phyloP scores from a whole-genome alignment of 2,888 invertebrate genomes.

The Synanthedon vespiformis region DNA sequence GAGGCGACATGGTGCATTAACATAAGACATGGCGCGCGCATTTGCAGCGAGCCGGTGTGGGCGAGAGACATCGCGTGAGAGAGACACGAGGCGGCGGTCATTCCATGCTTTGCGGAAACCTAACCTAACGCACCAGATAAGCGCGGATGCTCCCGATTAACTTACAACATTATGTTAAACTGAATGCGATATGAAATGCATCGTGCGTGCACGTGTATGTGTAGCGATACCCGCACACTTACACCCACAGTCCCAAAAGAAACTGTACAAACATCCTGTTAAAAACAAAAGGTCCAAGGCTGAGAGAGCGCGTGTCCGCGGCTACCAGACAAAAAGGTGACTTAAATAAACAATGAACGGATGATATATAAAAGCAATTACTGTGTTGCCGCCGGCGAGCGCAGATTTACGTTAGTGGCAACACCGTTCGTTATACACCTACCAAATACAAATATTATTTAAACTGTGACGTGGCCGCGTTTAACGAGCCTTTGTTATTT shows the following conservation, averaged over 20 bases:
- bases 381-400: conserved; percentile 38
- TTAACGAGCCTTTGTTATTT: conserved; percentile 27
- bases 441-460: conserved; percentile 32
- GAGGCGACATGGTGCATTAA: conserved; percentile 63
- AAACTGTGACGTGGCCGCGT: conserved; percentile 22
- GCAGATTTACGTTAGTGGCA: conserved; percentile 31
- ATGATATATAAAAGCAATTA: conserved; percentile 60
- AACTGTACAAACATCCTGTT: conserved; percentile 10
- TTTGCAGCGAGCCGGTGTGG: conserved; percentile 51
- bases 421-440: conserved; percentile 30
- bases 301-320: conserved; percentile 10
- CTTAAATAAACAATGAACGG: conserved; percentile 56
- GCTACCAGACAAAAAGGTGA: conserved; percentile 50
- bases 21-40: conserved; percentile 68
- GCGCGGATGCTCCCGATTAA: background rate
- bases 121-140: background rate
- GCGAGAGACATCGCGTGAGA: conserved; percentile 37
- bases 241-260: background rate
- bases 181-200: background rate
- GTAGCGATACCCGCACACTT: too few relatives aligned
- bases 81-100: background rate
- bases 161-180: background rate
- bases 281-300: conserved; percentile 9
- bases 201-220: background rate
- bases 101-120: conserved; percentile 5